Percentiles rank a stretch among this genome's conserved stretches.
Conservation (phyloP, 2,888 invertebrate genomes). For the Lasioglossum malachurum region DNA sequence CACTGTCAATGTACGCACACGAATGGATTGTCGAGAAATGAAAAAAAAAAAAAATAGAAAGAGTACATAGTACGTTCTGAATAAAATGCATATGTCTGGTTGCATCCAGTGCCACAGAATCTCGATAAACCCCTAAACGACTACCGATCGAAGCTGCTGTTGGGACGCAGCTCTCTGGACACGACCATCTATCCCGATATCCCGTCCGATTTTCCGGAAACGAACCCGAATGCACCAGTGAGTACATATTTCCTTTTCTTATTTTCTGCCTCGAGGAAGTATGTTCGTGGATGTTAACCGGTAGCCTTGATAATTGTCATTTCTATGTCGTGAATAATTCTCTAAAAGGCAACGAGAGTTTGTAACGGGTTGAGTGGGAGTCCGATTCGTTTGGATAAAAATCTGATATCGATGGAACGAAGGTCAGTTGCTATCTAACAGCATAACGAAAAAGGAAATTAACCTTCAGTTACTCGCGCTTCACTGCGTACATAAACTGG, state of each 20-base stretch:
- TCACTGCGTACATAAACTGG: too few species aligned
- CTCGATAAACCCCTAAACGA: slow-evolving; percentile 48
- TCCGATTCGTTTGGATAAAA: not conserved
- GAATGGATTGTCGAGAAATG: slow-evolving; percentile 57
- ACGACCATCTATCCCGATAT: slow-evolving; percentile 26
- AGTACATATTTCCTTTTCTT: not conserved
- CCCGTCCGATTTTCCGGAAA: slow-evolving; percentile 29
- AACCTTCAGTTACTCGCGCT: too few species aligned
- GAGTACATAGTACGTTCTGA: slow-evolving; percentile 40
- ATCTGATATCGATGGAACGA: not conserved
- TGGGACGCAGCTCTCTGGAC: slow-evolving; percentile 14
- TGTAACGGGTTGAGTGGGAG: not conserved
- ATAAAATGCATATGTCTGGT: slow-evolving; percentile 52
- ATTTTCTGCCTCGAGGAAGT: not conserved
- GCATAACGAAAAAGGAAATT: not conserved
- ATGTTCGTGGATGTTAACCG: not conserved
- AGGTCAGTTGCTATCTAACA: too few species aligned
- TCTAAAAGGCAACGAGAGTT: not conserved
- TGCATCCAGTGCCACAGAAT: slow-evolving; percentile 43
- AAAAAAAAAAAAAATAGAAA: slow-evolving; percentile 19
- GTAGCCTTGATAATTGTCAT: not conserved
- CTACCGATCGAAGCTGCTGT: not conserved
- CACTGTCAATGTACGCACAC: slow-evolving; percentile 56
- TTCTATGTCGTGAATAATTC: slow-evolving; percentile 1
- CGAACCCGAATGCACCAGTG: slow-evolving; percentile 21